Percentiles rank a stretch among this genome's conserved stretches.
Evolutionary conservation across 2,888 invertebrate species (phyloP).

Genomic region (Mycalesis mineus): DNA sequence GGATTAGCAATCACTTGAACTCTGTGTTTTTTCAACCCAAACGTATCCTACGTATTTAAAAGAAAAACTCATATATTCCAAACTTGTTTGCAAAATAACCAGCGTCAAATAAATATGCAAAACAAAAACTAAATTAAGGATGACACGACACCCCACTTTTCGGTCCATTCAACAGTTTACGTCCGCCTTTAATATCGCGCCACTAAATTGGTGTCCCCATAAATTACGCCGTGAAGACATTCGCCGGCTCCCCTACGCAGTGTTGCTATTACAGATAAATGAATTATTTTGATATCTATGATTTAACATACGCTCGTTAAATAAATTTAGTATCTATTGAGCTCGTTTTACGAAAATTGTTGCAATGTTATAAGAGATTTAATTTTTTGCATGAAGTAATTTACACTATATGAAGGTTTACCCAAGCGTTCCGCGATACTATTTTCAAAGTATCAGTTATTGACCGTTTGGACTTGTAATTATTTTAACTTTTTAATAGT

Average conservation of each 20-base stretch:
- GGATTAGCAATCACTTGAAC: no score
- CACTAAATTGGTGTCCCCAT: constrained; percentile 70
- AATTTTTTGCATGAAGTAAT: background rate
- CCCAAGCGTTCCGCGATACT: no score
- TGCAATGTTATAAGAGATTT: background rate
- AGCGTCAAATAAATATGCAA: constrained; percentile 17
- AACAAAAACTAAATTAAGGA: constrained; percentile 39
- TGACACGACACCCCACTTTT: constrained; percentile 61
- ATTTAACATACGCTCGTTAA: constrained; percentile 4
- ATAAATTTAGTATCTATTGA: background rate
- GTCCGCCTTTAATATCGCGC: constrained; percentile 68
- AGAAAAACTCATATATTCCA: no score
- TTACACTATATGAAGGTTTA: no score
- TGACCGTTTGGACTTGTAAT: no score
- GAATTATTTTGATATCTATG: constrained; percentile 22
- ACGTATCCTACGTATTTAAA: no score
- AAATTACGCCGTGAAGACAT: constrained; percentile 67
- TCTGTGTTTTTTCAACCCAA: no score
- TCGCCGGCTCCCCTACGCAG: constrained; percentile 42
- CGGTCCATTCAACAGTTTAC: constrained; percentile 72
- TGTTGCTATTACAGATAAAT: constrained; percentile 29
- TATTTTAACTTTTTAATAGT: no score
- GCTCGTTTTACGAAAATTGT: background rate
- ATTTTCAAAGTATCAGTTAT: no score
- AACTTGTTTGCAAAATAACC: background rate